Percentiles rank a stretch among this genome's conserved stretches.
Conservation (phyloP, 2,888 invertebrate species). For the Scaptomyza caliginosa region DNA sequence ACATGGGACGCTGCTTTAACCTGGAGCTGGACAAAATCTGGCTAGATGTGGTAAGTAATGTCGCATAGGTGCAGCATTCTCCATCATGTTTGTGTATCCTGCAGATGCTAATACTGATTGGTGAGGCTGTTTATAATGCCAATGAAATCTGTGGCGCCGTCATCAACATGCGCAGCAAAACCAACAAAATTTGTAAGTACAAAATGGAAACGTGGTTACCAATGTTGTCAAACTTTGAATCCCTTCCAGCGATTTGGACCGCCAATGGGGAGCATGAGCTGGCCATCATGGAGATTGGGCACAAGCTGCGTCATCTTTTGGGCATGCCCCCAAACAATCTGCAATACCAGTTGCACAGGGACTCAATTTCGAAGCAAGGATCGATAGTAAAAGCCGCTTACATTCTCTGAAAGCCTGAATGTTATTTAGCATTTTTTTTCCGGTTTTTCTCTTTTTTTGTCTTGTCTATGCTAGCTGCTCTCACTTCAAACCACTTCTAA, state of each 20-base stretch:
- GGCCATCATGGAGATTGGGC: conserved; percentile 93
- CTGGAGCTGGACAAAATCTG: conserved; percentile 90
- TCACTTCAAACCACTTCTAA: neutral
- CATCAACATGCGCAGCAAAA: conserved; percentile 95
- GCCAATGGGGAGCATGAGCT: conserved; percentile 90
- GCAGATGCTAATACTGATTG: conserved; percentile 92
- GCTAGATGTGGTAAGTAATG: conserved; percentile 88
- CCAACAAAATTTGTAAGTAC: conserved; percentile 90
- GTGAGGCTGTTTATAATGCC: conserved; percentile 96
- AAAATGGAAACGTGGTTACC: neutral
- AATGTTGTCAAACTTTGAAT: neutral
- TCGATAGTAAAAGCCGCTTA: conserved; percentile 88
- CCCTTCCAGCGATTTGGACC: conserved; percentile 90
- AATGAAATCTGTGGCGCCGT: conserved; percentile 98
- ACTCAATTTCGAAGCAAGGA: conserved; percentile 92
- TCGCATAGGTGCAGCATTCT: neutral
- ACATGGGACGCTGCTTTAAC: conserved; percentile 89
- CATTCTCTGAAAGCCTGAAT: conserved; percentile 58
- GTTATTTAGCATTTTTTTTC: no score
- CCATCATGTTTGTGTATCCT: neutral
- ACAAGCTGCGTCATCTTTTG: conserved; percentile 93
- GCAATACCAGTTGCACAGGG: conserved; percentile 91
- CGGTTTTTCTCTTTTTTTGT: neutral
- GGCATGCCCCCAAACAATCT: conserved; percentile 86
- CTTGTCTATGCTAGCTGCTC: conserved; percentile 14